Base-by-base conservation (phyloP, 2,888 invertebrate genomes). In the Drosophila macrospina region DNA sequence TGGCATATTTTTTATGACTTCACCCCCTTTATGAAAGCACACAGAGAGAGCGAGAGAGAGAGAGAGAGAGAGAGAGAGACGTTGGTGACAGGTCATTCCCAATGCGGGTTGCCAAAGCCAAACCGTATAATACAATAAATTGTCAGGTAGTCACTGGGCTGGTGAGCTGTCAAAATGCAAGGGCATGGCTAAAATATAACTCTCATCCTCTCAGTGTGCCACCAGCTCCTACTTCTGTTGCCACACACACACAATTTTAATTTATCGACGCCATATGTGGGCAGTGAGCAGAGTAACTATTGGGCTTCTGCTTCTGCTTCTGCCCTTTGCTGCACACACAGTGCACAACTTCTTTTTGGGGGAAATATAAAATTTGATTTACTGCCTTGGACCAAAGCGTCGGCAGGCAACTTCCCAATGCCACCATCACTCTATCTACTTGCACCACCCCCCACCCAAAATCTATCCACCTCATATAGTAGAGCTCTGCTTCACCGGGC, bases 321-420 rank as follows among this genome's bases (percentile, higher is more conserved):
- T n/a, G n/a, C 16, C 42, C 51, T 36, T 48, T 41, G 52, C 24
- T 30, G n/a, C 37, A 4, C 37, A 4, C 42, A 32, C 54, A 62
- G 64, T 32, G 76, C 57, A 28, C 52, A 74, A 79, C 71, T 85
- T 85, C 77, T 81, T 78, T 74, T 67, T 45, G 75, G 74, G 73
- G 83, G 90, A 90, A 91, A 91, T 82, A 91, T 91, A 91, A 91
- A 91, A 91, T 90, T 90, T 91, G 91, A 91, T 91, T 91, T 91
- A 91, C 87, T 88, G 86, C 90, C 86, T 64, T 78, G 75, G 57
- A 64, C 61, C 71, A 54, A 32, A 54, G 68, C 67, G 60, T 59
- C 64, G 74, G 70, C 74, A 77, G 70, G 67, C 55, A 56, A 41
- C 74, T 50, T 52, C 16, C 55, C 50, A 16, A 10, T 45, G 24